Evolutionary conservation across 2,113 vertebrate genomes (phyloP).

Genomic region (Pionites leucogaster): DNA sequence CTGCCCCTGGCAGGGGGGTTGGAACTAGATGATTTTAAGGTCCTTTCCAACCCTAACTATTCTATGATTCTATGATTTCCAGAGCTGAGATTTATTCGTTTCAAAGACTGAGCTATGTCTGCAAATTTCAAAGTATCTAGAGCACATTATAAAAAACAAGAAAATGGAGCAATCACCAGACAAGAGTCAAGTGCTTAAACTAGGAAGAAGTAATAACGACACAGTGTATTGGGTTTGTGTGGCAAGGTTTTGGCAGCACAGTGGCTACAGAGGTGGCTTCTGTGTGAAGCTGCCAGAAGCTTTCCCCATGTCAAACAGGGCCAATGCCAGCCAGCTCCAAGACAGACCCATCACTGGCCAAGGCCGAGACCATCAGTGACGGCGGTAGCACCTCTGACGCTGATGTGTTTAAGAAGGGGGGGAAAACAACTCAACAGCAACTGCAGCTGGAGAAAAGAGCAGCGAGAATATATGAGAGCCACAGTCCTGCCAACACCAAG

Average conservation of each 20-base stretch:
- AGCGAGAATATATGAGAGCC: background rate
- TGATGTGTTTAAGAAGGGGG: background rate
- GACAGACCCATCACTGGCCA: background rate
- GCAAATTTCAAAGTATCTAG: slow-evolving; percentile 35
- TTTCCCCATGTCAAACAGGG: background rate
- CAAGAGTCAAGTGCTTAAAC: slow-evolving; percentile 24
- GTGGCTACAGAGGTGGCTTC: background rate
- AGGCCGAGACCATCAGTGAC: background rate
- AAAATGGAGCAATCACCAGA: slow-evolving; percentile 21
- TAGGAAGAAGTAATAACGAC: slow-evolving; percentile 66
- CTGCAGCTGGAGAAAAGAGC: background rate
- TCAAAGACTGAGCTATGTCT: slow-evolving; percentile 23
- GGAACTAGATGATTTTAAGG: too few relatives aligned
- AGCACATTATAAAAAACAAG: background rate
- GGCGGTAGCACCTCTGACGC: background rate
- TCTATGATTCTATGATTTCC: background rate
- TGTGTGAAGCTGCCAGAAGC: background rate
- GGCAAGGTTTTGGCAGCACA: background rate
- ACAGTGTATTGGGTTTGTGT: background rate
- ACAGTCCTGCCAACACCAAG: background rate
- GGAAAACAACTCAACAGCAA: background rate
- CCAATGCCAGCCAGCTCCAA: background rate
- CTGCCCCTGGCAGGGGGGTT: too few relatives aligned
- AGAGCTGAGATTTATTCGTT: slow-evolving; percentile 23
- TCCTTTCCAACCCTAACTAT: too few relatives aligned